phyloP scores from a whole-genome alignment of 23 tunicate genomes.

The Phallusia fumigata region DNA sequence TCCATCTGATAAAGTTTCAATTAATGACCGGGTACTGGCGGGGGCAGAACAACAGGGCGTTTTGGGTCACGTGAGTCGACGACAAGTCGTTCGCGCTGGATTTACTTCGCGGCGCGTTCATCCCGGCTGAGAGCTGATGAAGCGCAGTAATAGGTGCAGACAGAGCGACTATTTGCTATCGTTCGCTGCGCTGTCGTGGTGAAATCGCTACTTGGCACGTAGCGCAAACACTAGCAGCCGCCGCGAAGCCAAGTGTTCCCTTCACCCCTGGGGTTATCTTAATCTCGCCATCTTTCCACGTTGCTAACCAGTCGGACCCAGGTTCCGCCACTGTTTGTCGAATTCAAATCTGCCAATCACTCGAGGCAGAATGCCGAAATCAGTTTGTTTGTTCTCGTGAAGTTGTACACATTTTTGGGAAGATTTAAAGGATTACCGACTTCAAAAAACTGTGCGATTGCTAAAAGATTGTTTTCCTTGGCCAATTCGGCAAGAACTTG shows the following conservation, averaged over 20 bases:
- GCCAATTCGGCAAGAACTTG: too few relatives aligned
- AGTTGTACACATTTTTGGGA: neutral
- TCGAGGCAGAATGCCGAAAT: neutral
- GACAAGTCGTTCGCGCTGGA: constrained; percentile 8
- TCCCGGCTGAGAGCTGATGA: neutral
- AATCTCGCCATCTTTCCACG: neutral
- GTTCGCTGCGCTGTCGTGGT: neutral
- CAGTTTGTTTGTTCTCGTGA: neutral
- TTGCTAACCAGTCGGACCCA: neutral
- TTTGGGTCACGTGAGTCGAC: constrained; percentile 1
- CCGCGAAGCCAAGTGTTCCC: neutral
- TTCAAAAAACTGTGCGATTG: too few relatives aligned
- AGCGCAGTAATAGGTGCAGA: neutral
- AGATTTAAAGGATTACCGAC: too few relatives aligned
- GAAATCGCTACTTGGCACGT: constrained; percentile 9
- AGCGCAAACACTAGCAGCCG: neutral
- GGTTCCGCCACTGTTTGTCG: neutral
- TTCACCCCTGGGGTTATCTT: constrained; percentile 4
- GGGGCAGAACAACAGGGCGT: neutral
- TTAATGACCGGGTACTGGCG: neutral
- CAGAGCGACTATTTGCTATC: neutral
- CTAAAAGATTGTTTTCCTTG: too few relatives aligned
- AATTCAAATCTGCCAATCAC: neutral
- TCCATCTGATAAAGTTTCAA: too few relatives aligned
- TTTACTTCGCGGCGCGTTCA: neutral